Conservation (phyloP, 2,888 invertebrate genomes). For the Pteria penguin region DNA sequence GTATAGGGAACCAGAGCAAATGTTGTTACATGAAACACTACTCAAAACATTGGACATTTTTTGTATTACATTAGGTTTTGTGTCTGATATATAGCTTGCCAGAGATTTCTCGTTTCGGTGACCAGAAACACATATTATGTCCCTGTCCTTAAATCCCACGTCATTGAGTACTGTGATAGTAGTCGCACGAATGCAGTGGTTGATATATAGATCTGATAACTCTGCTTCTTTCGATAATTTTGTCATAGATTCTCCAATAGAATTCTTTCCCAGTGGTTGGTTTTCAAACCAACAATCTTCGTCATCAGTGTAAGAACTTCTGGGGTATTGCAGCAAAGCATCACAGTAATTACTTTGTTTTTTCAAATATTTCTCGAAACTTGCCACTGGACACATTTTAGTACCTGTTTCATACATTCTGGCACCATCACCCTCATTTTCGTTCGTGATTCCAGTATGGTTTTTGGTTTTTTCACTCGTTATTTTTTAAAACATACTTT, state of each 20-base stretch:
- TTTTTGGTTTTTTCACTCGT: neutral
- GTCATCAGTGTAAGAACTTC: neutral
- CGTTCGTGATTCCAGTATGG: neutral
- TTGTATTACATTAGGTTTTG: neutral
- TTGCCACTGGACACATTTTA: conserved; percentile 20
- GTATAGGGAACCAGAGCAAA: neutral
- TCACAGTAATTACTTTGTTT: neutral
- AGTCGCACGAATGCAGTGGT: neutral
- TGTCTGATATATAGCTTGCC: conserved; percentile 8
- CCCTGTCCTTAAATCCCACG: conserved; percentile 1
- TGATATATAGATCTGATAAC: neutral
- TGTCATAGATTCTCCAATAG: neutral
- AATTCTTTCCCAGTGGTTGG: neutral
- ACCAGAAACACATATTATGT: conserved; percentile 12
- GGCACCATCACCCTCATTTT: conserved; percentile 4
- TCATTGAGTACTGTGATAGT: neutral
- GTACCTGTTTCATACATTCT: conserved; percentile 34
- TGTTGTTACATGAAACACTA: neutral
- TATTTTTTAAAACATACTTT: neutral
- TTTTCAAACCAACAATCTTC: conserved; percentile 12
- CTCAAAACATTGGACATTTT: conserved; percentile 5
- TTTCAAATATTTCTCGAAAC: conserved; percentile 28
- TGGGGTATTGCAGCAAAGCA: conserved; percentile 24
- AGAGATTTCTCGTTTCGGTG: conserved; percentile 8
- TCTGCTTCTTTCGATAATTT: neutral